phyloP scores from a whole-genome alignment of 1,140 invertebrate genomes.

The Formica selysi region DNA sequence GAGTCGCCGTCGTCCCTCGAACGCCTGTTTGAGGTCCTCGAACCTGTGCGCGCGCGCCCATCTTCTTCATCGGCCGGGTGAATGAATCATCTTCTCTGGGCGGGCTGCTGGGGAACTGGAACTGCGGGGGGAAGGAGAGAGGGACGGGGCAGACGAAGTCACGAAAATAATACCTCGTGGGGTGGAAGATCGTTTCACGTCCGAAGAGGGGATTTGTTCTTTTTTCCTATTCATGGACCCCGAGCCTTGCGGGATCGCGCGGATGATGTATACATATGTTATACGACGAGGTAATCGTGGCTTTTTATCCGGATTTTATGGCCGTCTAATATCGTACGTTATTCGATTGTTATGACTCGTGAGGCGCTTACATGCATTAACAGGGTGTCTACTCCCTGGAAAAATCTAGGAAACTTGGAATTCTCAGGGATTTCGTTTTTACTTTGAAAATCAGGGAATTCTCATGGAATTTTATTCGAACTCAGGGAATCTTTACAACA shows the following conservation, averaged over 20 bases:
- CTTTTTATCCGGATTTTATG: conserved; percentile 38
- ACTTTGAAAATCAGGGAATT: no score
- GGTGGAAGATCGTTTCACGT: conserved; percentile 69
- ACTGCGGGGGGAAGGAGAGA: not conserved
- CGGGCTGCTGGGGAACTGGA: not conserved
- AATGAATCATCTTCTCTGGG: conserved; percentile 73
- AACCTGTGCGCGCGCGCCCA: conserved; percentile 43
- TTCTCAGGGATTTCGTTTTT: no score
- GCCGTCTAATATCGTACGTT: conserved; percentile 29
- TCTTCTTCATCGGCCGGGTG: conserved; percentile 62
- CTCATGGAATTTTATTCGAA: no score
- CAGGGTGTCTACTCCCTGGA: no score
- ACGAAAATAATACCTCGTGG: conserved; percentile 72
- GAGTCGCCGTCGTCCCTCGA: conserved; percentile 66
- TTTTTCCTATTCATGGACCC: conserved; percentile 60
- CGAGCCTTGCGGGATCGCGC: conserved; percentile 36
- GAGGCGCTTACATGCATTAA: conserved; percentile 16
- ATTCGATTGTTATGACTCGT: conserved; percentile 18
- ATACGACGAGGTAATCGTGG: conserved; percentile 25
- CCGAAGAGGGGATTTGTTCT: conserved; percentile 37
- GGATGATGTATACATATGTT: conserved; percentile 51
- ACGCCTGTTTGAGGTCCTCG: conserved; percentile 61
- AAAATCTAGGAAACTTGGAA: no score
- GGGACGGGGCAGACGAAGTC: conserved; percentile 63
- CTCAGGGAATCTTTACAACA: no score